Evolutionary conservation across 2,113 vertebrate species (phyloP).

Genomic region (Ammospiza nelsoni): DNA sequence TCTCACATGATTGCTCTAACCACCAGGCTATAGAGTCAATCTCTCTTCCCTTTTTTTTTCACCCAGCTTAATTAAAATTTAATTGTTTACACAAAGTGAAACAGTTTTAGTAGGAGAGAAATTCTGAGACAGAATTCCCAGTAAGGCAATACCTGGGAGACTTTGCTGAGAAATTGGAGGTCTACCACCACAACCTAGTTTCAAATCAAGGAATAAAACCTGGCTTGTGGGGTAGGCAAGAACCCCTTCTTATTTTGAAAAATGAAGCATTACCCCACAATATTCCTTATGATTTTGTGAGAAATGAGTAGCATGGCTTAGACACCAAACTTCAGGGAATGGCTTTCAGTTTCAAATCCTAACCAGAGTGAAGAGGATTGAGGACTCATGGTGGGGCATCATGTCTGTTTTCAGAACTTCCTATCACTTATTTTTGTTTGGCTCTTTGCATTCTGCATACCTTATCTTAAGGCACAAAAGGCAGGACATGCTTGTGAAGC

Average conservation of each 20-base stretch:
- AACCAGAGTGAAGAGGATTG: neutral
- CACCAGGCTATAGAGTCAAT: conserved; percentile 52
- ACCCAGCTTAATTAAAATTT: conserved; percentile 52
- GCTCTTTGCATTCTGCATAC: neutral
- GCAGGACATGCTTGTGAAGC: neutral
- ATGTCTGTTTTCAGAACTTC: neutral
- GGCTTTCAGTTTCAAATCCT: neutral
- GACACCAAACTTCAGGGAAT: neutral
- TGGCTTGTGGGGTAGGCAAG: neutral
- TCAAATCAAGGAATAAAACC: neutral
- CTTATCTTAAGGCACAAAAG: neutral
- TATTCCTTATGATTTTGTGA: neutral
- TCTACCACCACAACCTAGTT: neutral
- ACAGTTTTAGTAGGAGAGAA: conserved; percentile 35
- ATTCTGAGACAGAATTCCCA: conserved; percentile 22
- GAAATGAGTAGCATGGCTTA: accelerated
- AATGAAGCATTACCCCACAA: neutral
- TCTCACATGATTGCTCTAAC: conserved; percentile 41
- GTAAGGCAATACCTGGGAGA: neutral
- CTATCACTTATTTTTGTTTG: neutral
- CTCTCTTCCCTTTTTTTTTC: neutral
- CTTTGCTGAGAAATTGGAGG: neutral
- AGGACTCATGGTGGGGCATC: neutral
- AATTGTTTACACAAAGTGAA: conserved; percentile 61
- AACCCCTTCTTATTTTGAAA: neutral